Base-by-base conservation (phyloP, 2,113 vertebrate genomes). In the Takifugu bimaculatus region DNA sequence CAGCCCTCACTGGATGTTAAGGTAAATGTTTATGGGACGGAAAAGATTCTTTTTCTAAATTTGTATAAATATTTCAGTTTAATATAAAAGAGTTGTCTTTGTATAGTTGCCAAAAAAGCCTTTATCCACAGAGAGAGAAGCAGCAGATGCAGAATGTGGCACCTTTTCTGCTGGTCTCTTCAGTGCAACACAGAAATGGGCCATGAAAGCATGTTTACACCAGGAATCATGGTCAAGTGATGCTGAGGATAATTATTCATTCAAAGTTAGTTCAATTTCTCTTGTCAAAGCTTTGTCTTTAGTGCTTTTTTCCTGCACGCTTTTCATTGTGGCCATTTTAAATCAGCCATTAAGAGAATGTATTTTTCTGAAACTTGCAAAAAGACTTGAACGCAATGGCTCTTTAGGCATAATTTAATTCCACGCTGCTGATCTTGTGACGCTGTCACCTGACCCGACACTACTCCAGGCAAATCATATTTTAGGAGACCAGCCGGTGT, bases 61-160 rank as follows among this genome's bases (percentile, higher is more conserved):
- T 75, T 67, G 43, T 74, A 66, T 50, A 59, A 53, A 45, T 15
- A 47, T 49, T 47, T 32, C 50, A 89, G 88, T 65, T 93, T 90
- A 88, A 91, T 91, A 89, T 91, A 91, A 91, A 87, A 90, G 88
- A 28, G 50, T 60, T 6, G 50, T 66, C 20, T 91, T 88, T 88
- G 88, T 89, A 89, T 90, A 88, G 87, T 57, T 52, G 66, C 58
- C 7, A 10, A 69, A 44, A 74, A 88, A 91, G 90, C 87, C 79
- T 91, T 91, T 91, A 89, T 67, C 87, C 91, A 89, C 35, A 39
- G 35, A 39, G 7, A 39, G 35, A 39, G 90, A 84, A 86, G 84
- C 79, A 84, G 80, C 75, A 87, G 78, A 90, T 88, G 80, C 74
- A 65, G 82, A 57, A n/a, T 32, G 62, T 75, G 56, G 48, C 70